These are phyloP conservation scores for Ephestia elutella DNA, from an alignment of 1,140 invertebrate genomes.

Conservation along the genomic window DNA sequence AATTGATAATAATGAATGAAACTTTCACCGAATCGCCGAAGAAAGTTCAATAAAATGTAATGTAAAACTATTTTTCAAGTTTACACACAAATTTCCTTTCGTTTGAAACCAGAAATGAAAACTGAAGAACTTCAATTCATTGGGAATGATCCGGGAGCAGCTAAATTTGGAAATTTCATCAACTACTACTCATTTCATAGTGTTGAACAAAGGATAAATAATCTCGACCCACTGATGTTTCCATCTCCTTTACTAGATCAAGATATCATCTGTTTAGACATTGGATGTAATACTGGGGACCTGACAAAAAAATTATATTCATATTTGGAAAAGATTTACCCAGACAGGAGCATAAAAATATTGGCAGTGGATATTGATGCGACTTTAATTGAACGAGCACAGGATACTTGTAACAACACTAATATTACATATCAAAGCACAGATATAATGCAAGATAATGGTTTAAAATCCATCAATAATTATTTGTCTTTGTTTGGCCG, in stretches of 20 bases:
- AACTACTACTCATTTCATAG: slow-evolving; percentile 90
- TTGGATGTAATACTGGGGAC: slow-evolving; percentile 87
- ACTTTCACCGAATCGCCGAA: no score
- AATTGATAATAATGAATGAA: no score
- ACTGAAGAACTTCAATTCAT: slow-evolving; percentile 40
- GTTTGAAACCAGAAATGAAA: slow-evolving; percentile 8
- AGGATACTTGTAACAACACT: slow-evolving; percentile 62
- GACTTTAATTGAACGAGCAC: slow-evolving; percentile 80
- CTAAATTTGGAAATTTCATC: slow-evolving; percentile 86
- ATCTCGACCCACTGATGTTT: slow-evolving; percentile 79
- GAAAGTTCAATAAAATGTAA: no score
- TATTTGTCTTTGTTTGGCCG: slow-evolving; percentile 66
- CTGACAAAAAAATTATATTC: slow-evolving; percentile 77
- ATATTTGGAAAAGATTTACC: slow-evolving; percentile 71
- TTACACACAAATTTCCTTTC: no score
- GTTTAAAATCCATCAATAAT: slow-evolving; percentile 49
- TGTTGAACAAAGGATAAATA: slow-evolving; percentile 77
- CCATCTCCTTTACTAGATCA: slow-evolving; percentile 34
- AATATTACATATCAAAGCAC: slow-evolving; percentile 75
- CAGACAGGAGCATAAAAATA: slow-evolving; percentile 68
- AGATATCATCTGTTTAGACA: slow-evolving; percentile 78
- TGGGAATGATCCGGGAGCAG: slow-evolving; percentile 82
- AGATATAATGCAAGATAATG: slow-evolving; percentile 76
- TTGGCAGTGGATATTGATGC: slow-evolving; percentile 85
- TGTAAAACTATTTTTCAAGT: no score